Evolutionary conservation across 2,888 invertebrate species (phyloP).

Genomic region (Tenodera sinensis): DNA sequence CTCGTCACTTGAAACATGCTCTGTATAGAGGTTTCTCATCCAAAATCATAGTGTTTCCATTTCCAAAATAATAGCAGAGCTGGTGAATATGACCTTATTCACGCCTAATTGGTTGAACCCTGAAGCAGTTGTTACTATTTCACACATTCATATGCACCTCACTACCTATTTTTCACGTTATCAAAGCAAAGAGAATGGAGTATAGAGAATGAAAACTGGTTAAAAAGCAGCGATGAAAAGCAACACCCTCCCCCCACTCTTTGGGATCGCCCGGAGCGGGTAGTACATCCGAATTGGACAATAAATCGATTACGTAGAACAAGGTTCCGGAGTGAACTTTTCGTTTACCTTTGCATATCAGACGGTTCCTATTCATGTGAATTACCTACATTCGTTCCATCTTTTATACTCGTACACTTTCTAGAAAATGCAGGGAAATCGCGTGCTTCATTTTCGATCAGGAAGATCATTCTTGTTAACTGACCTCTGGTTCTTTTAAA

Average conservation of each 20-base stretch:
- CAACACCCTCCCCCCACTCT: neutral
- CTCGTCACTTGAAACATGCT: too few relatives aligned
- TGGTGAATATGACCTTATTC: neutral
- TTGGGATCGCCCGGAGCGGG: neutral
- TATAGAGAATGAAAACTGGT: neutral
- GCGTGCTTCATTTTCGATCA: too few relatives aligned
- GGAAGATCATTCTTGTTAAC: too few relatives aligned
- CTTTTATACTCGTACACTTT: too few relatives aligned
- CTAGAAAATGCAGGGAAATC: too few relatives aligned
- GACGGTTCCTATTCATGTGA: neutral
- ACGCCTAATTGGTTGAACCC: neutral
- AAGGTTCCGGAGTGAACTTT: neutral
- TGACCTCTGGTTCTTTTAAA: too few relatives aligned
- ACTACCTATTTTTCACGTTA: neutral
- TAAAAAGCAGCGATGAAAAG: neutral
- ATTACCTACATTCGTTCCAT: too few relatives aligned
- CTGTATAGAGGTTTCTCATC: too few relatives aligned
- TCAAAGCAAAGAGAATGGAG: neutral
- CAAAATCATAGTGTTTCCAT: neutral
- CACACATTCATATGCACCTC: neutral
- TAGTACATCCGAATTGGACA: neutral
- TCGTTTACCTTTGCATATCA: neutral
- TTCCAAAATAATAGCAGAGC: neutral
- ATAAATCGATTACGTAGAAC: neutral
- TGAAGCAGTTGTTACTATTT: neutral